Percentiles rank a stretch among this genome's conserved stretches.
Conservation (phyloP, 2,113 vertebrate species). For the Chaenogobius annularis region DNA sequence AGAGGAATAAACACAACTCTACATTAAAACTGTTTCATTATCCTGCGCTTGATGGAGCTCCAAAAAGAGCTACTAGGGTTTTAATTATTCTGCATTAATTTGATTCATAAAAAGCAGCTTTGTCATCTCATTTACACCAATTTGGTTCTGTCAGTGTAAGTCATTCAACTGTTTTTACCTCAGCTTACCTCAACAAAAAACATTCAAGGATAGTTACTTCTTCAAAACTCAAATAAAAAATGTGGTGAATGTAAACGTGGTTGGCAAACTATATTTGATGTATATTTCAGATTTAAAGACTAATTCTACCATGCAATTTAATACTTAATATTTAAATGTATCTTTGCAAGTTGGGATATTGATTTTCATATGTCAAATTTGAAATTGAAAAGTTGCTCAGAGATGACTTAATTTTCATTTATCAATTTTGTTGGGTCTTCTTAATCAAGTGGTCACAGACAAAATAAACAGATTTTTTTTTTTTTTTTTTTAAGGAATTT, state of each 20-base stretch:
- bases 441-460: too few relatives aligned
- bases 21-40: slow-evolving; percentile 41
- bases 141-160: slow-evolving; percentile 6
- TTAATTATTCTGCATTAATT: slow-evolving; percentile 14
- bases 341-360: neutral
- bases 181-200: slow-evolving; percentile 1
- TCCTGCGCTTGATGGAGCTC: slow-evolving; percentile 13
- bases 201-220: slow-evolving; percentile 12
- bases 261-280: neutral
- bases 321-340: too few relatives aligned
- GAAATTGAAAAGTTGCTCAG: neutral
- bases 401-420: too few relatives aligned
- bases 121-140: neutral
- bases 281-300: too few relatives aligned
- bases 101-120: slow-evolving; percentile 13
- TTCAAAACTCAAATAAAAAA: neutral
- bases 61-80: slow-evolving; percentile 2
- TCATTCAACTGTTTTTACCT: neutral
- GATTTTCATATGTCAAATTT: neutral
- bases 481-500: too few relatives aligned
- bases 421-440: too few relatives aligned
- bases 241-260: neutral
- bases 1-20: slow-evolving; percentile 29
- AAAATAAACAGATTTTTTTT: too few relatives aligned
- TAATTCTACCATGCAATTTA: too few relatives aligned